A percentile compares a stretch with the other conserved stretches of the same genome.
Conservation (phyloP, 2,888 invertebrate species). For the Cephus runcator region DNA sequence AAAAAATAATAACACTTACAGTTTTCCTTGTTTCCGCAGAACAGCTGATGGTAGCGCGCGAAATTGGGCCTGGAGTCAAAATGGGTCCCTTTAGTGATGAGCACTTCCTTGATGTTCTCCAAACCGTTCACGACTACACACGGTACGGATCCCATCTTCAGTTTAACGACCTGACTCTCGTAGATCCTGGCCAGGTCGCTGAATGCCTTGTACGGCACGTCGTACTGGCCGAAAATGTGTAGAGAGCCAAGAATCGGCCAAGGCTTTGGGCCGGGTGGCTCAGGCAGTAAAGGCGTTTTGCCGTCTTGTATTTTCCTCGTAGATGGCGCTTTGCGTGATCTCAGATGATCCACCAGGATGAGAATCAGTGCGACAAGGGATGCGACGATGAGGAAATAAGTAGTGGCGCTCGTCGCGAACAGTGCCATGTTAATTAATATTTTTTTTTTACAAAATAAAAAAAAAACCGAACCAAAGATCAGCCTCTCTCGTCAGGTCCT, state of each 20-base stretch:
- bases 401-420: constrained; percentile 47
- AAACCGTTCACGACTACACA: constrained; percentile 72
- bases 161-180: constrained; percentile 67
- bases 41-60: constrained; percentile 71
- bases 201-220: constrained; percentile 73
- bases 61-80: constrained; percentile 77
- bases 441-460: not conserved
- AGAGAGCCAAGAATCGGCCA: constrained; percentile 71
- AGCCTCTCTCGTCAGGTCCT: not conserved
- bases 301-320: constrained; percentile 25
- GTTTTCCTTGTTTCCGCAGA: constrained; percentile 74
- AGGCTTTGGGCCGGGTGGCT: constrained; percentile 69
- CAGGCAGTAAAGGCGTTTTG: constrained; percentile 40
- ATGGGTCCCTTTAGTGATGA: constrained; percentile 70
- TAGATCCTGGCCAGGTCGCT: constrained; percentile 67
- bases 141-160: constrained; percentile 69
- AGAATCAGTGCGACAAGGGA: constrained; percentile 41
- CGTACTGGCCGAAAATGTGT: constrained; percentile 69
- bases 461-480: not conserved
- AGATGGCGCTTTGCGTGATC: constrained; percentile 15
- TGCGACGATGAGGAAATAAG: constrained; percentile 46
- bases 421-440: constrained; percentile 25
- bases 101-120: constrained; percentile 71
- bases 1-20: constrained; percentile 68
- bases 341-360: constrained; percentile 45